Evolutionary conservation across 2,113 vertebrate species (phyloP).

Genomic region (Nestor notabilis): DNA sequence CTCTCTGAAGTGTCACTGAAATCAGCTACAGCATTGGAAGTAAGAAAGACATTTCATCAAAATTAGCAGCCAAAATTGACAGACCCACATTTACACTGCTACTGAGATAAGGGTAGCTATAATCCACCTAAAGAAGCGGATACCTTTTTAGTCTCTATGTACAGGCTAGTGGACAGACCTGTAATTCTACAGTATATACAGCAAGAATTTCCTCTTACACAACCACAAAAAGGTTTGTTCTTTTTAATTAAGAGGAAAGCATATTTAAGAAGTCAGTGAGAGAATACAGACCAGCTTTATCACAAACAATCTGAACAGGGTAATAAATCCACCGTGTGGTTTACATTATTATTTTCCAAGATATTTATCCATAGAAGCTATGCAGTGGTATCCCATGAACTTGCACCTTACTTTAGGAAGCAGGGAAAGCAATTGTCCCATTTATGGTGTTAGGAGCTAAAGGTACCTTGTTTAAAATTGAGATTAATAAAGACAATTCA

Average conservation of each 20-base stretch:
- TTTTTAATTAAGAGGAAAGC: neutral
- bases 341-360: neutral
- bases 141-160: neutral
- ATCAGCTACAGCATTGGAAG: neutral
- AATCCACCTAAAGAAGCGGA: fast-evolving
- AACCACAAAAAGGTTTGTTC: neutral
- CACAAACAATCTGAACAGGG: neutral
- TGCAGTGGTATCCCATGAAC: neutral
- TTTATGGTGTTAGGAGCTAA: conserved; percentile 13
- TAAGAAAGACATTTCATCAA: fast-evolving
- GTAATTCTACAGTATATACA: neutral
- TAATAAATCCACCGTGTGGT: neutral
- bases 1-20: neutral
- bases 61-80: neutral
- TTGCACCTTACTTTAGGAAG: neutral
- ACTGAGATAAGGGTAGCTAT: neutral
- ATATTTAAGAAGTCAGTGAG: neutral
- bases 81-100: neutral
- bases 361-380: neutral
- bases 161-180: neutral
- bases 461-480: conserved; percentile 27
- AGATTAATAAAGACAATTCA: neutral
- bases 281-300: neutral
- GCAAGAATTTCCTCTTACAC: neutral
- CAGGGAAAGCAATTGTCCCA: neutral